phyloP scores from a whole-genome alignment of 2,888 invertebrate genomes.

The Gnatocerus cornutus region DNA sequence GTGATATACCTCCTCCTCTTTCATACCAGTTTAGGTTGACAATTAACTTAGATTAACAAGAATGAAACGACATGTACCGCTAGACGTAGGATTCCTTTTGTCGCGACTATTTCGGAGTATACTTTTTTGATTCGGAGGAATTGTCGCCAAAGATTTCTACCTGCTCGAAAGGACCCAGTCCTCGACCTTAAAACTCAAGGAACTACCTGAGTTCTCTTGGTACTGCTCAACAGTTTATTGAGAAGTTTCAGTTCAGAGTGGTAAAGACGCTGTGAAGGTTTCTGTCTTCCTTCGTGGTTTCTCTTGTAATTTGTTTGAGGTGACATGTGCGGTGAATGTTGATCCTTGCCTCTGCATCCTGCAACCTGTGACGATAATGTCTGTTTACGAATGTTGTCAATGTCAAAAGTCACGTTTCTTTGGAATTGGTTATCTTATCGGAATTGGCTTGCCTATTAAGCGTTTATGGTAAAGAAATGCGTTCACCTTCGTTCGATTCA shows the following conservation, averaged over 20 bases:
- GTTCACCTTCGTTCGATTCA: slow-evolving; percentile 1
- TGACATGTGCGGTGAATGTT: slow-evolving; percentile 36
- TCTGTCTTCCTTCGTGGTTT: slow-evolving; percentile 18
- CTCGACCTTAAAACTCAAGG: slow-evolving; percentile 39
- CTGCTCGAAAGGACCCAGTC: slow-evolving; percentile 24
- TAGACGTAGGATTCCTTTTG: slow-evolving; percentile 23
- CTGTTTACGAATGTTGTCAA: slow-evolving; percentile 36
- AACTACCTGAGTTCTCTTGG: slow-evolving; percentile 45
- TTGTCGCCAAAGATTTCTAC: slow-evolving; percentile 24
- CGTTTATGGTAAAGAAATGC: slow-evolving; percentile 23
- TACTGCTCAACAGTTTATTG: slow-evolving; percentile 7
- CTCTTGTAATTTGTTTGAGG: slow-evolving; percentile 15
- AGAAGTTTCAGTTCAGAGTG: slow-evolving; percentile 30
- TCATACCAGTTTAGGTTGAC: slow-evolving; percentile 25
- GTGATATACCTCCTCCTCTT: slow-evolving; percentile 17
- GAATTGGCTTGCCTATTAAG: slow-evolving; percentile 28
- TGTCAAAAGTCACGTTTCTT: slow-evolving; percentile 43
- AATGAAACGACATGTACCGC: slow-evolving; percentile 27
- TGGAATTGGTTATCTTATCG: slow-evolving; percentile 36
- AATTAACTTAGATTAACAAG: slow-evolving; percentile 22
- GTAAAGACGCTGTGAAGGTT: slow-evolving; percentile 25
- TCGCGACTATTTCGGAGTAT: not conserved
- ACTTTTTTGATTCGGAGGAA: not conserved
- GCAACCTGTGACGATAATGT: slow-evolving; percentile 28
- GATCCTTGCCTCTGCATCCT: slow-evolving; percentile 17